Conservation (phyloP, 2,797 vertebrate genomes). For the Tachyglossus aculeatus region DNA sequence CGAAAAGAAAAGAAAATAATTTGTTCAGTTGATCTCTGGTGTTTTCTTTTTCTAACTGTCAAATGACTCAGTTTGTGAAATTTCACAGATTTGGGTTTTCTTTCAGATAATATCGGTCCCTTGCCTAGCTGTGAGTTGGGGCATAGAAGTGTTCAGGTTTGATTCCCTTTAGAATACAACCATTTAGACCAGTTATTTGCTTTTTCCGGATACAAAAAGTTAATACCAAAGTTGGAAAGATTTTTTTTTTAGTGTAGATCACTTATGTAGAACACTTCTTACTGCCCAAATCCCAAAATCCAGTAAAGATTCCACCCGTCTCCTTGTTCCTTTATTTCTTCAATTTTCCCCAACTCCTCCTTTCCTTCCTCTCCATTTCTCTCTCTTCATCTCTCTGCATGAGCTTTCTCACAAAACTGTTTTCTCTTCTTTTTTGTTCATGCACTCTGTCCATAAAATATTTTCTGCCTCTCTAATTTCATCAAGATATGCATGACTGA, state of each 20-base stretch:
- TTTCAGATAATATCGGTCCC: no score
- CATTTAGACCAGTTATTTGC: slow-evolving; percentile 68
- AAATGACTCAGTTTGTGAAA: no score
- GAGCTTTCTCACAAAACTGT: slow-evolving; percentile 52
- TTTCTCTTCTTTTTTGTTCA: slow-evolving; percentile 66
- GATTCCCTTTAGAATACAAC: no score
- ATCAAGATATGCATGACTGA: slow-evolving; percentile 73
- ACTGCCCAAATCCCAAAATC: slow-evolving; percentile 74
- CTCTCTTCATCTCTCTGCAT: slow-evolving; percentile 42
- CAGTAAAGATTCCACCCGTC: slow-evolving; percentile 68
- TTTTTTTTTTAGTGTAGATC: slow-evolving; percentile 67
- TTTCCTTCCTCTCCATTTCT: slow-evolving; percentile 2
- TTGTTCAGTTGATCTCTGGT: no score
- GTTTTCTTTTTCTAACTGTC: no score
- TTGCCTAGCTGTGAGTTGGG: no score
- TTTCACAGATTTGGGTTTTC: no score
- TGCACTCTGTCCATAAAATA: slow-evolving; percentile 73
- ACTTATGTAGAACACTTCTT: slow-evolving; percentile 76
- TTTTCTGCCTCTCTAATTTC: slow-evolving; percentile 79
- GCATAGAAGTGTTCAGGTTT: no score
- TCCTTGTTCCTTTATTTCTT: slow-evolving; percentile 1
- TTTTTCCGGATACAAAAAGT: slow-evolving; percentile 69
- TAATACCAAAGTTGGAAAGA: slow-evolving; percentile 76
- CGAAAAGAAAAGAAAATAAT: no score
- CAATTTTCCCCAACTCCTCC: slow-evolving; percentile 4